Percentiles rank a stretch among this genome's conserved stretches.
These are phyloP conservation scores for Amphipyra berbera DNA, from an alignment of 2,888 invertebrate genomes.

Conservation along the genomic window DNA sequence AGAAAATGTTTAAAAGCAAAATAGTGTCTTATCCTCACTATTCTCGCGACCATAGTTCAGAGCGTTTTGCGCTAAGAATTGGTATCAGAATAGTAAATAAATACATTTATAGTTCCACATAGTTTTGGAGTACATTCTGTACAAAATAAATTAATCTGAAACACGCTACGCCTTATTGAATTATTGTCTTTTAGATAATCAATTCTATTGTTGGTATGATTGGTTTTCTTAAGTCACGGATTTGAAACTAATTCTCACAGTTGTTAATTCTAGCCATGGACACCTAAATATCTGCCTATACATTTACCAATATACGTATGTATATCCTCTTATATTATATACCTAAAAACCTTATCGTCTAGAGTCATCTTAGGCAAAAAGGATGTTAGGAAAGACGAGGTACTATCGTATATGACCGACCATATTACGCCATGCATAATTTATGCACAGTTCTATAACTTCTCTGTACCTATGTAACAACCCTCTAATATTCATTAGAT, in stretches of 20 bases:
- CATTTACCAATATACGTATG: no score
- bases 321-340: no score
- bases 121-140: conserved; percentile 53
- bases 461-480: no score
- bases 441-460: no score
- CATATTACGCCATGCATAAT: no score
- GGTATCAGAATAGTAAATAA: conserved; percentile 67
- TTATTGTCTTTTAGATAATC: conserved; percentile 41
- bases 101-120: conserved; percentile 68
- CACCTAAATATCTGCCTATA: background rate
- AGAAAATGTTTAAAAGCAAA: background rate
- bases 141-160: conserved; percentile 71
- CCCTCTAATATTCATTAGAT: no score
- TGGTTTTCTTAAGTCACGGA: conserved; percentile 12
- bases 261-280: conserved; percentile 2
- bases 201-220: conserved; percentile 25
- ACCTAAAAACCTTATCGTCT: no score
- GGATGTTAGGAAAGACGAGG: no score
- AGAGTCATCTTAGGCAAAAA: no score
- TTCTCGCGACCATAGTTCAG: conserved; percentile 51
- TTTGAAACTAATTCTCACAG: background rate
- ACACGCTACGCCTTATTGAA: conserved; percentile 52
- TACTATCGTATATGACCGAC: no score
- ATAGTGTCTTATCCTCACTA: conserved; percentile 61
- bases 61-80: conserved; percentile 68